Conservation (phyloP, 1,140 invertebrate genomes). For the Laupala kohalensis region DNA sequence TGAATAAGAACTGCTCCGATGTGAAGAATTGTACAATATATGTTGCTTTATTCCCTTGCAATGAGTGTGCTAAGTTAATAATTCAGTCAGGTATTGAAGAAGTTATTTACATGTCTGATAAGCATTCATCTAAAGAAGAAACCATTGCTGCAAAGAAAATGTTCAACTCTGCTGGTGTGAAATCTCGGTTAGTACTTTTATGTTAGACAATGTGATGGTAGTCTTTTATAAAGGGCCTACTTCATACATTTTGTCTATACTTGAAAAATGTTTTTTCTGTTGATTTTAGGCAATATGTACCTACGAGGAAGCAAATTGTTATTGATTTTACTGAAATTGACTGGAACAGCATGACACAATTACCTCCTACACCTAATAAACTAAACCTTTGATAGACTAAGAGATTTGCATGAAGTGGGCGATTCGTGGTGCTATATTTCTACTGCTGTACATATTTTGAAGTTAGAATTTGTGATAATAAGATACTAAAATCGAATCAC, state of each 20-base stretch:
- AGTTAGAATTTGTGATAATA: too few species aligned
- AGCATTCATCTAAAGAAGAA: constrained; percentile 49
- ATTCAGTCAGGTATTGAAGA: constrained; percentile 83
- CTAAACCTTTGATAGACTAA: too few species aligned
- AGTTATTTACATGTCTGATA: constrained; percentile 70
- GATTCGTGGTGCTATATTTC: too few species aligned
- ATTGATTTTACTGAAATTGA: constrained; percentile 52
- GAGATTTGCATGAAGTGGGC: too few species aligned
- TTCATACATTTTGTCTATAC: constrained; percentile 26
- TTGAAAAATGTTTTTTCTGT: constrained; percentile 29
- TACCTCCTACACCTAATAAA: constrained; percentile 28
- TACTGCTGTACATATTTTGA: too few species aligned
- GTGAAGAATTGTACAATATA: constrained; percentile 72
- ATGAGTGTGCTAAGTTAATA: constrained; percentile 94
- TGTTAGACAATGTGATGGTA: not conserved
- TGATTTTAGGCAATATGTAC: constrained; percentile 46
- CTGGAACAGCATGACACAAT: constrained; percentile 35
- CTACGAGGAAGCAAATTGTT: constrained; percentile 43
- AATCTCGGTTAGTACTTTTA: constrained; percentile 35
- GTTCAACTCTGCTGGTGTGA: constrained; percentile 60
- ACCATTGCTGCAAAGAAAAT: constrained; percentile 65
- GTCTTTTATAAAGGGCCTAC: not conserved
- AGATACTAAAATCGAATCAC: too few species aligned
- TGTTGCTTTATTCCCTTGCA: constrained; percentile 83
- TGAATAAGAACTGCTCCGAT: constrained; percentile 75